phyloP scores from a whole-genome alignment of 2,113 vertebrate species.

The Mustela nigripes region DNA sequence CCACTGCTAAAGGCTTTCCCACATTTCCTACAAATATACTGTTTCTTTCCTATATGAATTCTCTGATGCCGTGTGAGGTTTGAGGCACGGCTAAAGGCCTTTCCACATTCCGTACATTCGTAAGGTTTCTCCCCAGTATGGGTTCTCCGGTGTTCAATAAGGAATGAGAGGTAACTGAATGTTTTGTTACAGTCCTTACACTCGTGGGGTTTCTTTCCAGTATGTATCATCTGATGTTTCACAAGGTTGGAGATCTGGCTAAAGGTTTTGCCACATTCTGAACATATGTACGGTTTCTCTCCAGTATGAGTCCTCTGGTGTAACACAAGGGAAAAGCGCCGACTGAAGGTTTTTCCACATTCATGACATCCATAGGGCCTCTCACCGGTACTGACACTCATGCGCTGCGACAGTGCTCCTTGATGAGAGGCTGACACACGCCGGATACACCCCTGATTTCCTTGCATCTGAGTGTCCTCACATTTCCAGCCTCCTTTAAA shows the following conservation, averaged over 20 bases:
- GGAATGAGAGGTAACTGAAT: conserved; percentile 82
- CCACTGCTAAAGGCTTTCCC: conserved; percentile 81
- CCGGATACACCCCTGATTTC: conserved; percentile 29
- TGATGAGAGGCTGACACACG: conserved; percentile 17
- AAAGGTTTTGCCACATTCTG: conserved; percentile 73
- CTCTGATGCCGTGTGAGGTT: conserved; percentile 82
- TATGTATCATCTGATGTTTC: conserved; percentile 84
- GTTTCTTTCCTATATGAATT: conserved; percentile 79
- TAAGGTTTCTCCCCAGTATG: conserved; percentile 85
- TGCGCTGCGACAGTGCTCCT: neutral
- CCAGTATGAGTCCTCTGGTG: conserved; percentile 77
- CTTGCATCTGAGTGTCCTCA: neutral
- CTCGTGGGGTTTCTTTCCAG: conserved; percentile 80
- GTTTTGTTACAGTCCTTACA: conserved; percentile 82
- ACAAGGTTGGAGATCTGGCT: conserved; percentile 80
- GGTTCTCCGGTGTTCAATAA: conserved; percentile 80
- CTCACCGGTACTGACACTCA: neutral
- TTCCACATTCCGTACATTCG: conserved; percentile 81
- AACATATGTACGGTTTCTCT: conserved; percentile 73
- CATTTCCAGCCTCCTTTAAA: conserved; percentile 54
- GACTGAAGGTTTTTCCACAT: conserved; percentile 74
- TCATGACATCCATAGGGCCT: conserved; percentile 65
- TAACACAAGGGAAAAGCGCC: conserved; percentile 76
- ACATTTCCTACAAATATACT: conserved; percentile 77
- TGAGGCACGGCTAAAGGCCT: conserved; percentile 81